phyloP scores from a whole-genome alignment of 2,113 vertebrate species.

The Syngnathus typhle region DNA sequence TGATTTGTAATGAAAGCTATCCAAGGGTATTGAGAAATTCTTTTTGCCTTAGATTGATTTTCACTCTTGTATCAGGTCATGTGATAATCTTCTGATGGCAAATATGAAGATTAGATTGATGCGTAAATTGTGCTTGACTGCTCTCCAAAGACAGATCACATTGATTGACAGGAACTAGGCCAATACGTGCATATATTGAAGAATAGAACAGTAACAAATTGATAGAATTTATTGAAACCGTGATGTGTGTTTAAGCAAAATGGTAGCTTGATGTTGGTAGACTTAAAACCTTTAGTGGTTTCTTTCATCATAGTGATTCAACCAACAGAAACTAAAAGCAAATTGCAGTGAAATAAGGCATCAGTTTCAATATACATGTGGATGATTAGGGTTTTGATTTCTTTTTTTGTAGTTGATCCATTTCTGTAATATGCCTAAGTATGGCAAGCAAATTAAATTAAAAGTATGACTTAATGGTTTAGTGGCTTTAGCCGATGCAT shows the following conservation, averaged over 20 bases:
- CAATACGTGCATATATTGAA: conserved; percentile 52
- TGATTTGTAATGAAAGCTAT: no score
- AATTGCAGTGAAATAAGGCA: background rate
- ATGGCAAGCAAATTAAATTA: background rate
- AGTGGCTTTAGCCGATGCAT: background rate
- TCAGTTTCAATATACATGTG: background rate
- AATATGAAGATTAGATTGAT: conserved; percentile 23
- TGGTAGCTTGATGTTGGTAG: conserved; percentile 14
- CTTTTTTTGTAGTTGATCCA: no score
- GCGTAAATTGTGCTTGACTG: conserved; percentile 58
- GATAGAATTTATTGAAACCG: conserved; percentile 29
- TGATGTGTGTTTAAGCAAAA: conserved; percentile 29
- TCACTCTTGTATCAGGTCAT: conserved; percentile 36
- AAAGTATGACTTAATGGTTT: background rate
- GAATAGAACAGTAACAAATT: conserved; percentile 37
- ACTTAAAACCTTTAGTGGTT: background rate
- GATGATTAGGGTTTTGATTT: background rate
- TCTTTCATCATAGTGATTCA: background rate
- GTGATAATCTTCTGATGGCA: conserved; percentile 55
- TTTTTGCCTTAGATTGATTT: conserved; percentile 44
- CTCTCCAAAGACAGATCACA: conserved; percentile 49
- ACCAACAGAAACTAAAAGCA: background rate
- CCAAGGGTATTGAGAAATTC: background rate
- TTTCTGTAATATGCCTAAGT: background rate
- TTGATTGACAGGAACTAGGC: conserved; percentile 22